Conservation (phyloP, 64 coral and sea anemone genomes). For the Montipora efflorescens region DNA sequence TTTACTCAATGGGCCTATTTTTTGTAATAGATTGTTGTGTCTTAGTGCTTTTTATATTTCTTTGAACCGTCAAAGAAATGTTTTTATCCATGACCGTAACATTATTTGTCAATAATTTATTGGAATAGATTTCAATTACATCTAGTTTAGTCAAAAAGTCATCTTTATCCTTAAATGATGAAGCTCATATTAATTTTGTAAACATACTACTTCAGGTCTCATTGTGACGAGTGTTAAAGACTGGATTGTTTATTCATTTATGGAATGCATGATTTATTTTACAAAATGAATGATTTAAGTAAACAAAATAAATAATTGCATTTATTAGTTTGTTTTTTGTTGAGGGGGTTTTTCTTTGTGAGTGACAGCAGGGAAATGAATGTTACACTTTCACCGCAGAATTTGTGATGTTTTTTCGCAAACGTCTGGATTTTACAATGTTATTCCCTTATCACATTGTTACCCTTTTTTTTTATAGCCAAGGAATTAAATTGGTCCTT, state of each 20-base stretch:
- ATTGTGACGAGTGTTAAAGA: neutral
- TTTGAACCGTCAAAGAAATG: conserved; percentile 6
- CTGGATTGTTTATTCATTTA: conserved; percentile 1
- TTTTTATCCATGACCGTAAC: conserved; percentile 13
- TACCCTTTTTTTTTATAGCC: no score
- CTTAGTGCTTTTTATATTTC: conserved; percentile 7
- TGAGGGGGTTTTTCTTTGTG: no score
- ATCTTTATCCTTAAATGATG: neutral
- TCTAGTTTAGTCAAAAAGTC: neutral
- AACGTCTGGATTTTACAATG: no score
- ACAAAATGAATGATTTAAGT: conserved; percentile 44
- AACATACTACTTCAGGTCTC: neutral
- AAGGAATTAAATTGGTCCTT: no score
- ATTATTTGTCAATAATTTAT: conserved; percentile 7
- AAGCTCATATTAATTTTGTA: neutral
- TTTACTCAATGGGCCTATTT: neutral
- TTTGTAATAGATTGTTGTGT: conserved; percentile 15
- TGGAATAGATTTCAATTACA: conserved; percentile 8
- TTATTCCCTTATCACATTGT: no score
- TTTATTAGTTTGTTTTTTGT: no score
- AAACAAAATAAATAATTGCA: conserved; percentile 20
- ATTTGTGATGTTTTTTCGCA: no score
- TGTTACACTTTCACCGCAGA: no score
- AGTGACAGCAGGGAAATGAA: no score
- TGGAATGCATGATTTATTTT: conserved; percentile 2